phyloP scores from a whole-genome alignment of 2,113 vertebrate species.

The Clarias magur region DNA sequence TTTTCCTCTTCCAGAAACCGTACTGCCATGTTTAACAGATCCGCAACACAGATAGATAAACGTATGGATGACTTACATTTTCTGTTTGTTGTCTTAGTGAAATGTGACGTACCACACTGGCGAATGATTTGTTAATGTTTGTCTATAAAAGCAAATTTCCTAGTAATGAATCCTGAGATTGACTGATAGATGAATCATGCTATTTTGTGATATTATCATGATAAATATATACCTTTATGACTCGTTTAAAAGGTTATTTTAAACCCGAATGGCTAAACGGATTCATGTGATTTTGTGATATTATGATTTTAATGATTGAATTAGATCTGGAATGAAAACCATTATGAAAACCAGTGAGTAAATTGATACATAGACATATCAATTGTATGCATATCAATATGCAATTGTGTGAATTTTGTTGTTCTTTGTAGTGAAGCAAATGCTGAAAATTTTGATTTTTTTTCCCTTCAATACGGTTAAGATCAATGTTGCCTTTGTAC shows the following conservation, averaged over 20 bases:
- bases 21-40: constrained; percentile 66
- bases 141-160: neutral
- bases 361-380: neutral
- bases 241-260: too few species aligned
- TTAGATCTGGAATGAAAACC: neutral
- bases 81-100: neutral
- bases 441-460: neutral
- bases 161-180: neutral
- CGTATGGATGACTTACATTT: neutral
- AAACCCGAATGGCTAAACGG: too few species aligned
- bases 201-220: neutral
- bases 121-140: constrained; percentile 3
- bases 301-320: neutral
- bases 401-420: neutral
- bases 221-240: too few species aligned
- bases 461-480: neutral
- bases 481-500: neutral
- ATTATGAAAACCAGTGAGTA: neutral
- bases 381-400: neutral
- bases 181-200: neutral
- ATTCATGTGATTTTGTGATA: too few species aligned
- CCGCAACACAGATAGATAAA: constrained; percentile 45
- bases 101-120: neutral
- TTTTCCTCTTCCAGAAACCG: constrained; percentile 73
- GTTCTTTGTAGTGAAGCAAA: neutral